Conservation (phyloP, 2,113 vertebrate genomes). For the Hydropotes inermis region DNA sequence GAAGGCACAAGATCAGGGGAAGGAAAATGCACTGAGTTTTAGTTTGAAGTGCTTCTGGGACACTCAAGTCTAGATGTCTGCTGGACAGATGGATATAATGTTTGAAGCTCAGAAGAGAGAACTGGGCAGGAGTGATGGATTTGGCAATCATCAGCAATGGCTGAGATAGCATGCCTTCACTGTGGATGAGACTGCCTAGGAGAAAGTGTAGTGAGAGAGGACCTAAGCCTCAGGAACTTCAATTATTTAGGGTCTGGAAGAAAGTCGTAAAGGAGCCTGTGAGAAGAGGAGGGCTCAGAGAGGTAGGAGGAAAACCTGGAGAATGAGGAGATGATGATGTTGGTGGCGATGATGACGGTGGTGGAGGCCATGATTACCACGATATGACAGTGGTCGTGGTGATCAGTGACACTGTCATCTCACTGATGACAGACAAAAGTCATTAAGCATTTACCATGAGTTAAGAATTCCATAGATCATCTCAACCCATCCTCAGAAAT, state of each 20-base stretch:
- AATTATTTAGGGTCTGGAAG: background rate
- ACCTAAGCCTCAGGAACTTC: background rate
- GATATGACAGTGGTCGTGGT: background rate
- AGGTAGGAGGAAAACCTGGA: background rate
- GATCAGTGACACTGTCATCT: background rate
- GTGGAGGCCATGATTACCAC: background rate
- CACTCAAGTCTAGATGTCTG: background rate
- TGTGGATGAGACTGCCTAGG: background rate
- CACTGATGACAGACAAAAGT: background rate
- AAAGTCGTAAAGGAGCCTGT: background rate
- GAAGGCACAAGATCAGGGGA: background rate
- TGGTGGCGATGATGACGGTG: fast-evolving
- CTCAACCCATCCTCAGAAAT: background rate
- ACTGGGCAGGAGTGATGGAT: background rate
- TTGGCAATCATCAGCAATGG: background rate
- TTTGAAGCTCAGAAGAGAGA: background rate
- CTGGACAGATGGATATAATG: background rate
- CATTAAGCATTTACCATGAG: background rate
- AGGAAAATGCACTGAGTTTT: background rate
- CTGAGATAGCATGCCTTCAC: background rate
- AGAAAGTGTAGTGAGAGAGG: background rate
- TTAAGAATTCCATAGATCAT: background rate
- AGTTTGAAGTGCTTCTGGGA: background rate
- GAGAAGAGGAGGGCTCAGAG: background rate
- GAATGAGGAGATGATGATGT: background rate